Conservation (phyloP, 2,888 invertebrate genomes). For the Beris morrisii region DNA sequence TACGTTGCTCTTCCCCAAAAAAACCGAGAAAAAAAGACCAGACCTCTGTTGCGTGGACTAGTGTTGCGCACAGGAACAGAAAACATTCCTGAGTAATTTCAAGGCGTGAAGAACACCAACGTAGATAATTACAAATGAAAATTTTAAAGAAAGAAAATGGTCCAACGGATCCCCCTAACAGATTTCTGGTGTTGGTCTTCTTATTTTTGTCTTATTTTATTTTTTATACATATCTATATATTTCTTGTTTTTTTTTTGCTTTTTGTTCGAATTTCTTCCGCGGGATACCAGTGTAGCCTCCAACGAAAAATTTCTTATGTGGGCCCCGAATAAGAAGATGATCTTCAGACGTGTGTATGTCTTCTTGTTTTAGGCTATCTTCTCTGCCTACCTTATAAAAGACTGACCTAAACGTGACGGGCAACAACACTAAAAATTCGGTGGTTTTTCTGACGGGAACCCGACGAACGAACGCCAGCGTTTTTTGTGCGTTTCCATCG, state of each 20-base stretch:
- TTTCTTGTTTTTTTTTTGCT: slow-evolving; percentile 19
- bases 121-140: slow-evolving; percentile 50
- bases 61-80: slow-evolving; percentile 31
- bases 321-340: too few species aligned
- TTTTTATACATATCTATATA: too few species aligned
- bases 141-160: slow-evolving; percentile 36
- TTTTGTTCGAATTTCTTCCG: slow-evolving; percentile 29
- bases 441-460: too few species aligned
- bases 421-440: too few species aligned
- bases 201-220: too few species aligned
- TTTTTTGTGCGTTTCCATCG: too few species aligned
- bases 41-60: neutral
- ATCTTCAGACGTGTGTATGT: too few species aligned
- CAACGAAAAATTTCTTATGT: too few species aligned
- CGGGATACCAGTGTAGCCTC: slow-evolving; percentile 29
- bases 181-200: slow-evolving; percentile 3
- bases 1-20: neutral
- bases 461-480: too few species aligned
- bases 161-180: slow-evolving; percentile 21
- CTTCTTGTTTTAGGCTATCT: too few species aligned
- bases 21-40: neutral
- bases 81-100: slow-evolving; percentile 57
- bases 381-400: too few species aligned
- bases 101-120: slow-evolving; percentile 60
- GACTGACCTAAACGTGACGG: too few species aligned